phyloP scores from a whole-genome alignment of 1,140 invertebrate species.

The Drosophila arizonae region DNA sequence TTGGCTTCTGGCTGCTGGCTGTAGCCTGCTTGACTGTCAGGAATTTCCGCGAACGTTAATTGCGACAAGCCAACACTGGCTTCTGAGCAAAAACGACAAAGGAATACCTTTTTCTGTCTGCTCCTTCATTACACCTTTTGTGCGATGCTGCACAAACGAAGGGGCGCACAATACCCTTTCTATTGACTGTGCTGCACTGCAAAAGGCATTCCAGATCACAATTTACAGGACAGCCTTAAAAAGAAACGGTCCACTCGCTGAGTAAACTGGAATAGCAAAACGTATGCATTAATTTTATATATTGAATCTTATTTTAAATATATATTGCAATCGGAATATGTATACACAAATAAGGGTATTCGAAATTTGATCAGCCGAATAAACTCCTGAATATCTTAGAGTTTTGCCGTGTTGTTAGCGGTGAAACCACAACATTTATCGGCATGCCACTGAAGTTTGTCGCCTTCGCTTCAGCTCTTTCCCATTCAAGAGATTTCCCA shows the following conservation, averaged over 20 bases:
- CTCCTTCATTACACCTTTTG: conserved; percentile 51
- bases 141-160: conserved; percentile 8
- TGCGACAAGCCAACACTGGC: conserved; percentile 70
- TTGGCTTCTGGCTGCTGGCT: conserved; percentile 15
- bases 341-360: conserved; percentile 4
- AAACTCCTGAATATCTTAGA: background rate
- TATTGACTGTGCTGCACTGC: background rate
- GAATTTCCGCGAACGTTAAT: conserved; percentile 80
- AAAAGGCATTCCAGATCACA: background rate
- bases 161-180: background rate
- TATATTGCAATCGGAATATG: too few relatives aligned
- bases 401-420: background rate
- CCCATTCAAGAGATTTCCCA: conserved; percentile 39
- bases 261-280: too few relatives aligned
- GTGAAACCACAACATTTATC: conserved; percentile 47
- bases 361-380: background rate
- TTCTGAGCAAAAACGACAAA: conserved; percentile 47
- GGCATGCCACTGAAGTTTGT: conserved; percentile 60
- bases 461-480: conserved; percentile 49
- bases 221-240: too few relatives aligned
- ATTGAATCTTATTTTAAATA: too few relatives aligned
- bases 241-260: too few relatives aligned
- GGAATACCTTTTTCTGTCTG: conserved; percentile 60
- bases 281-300: too few relatives aligned
- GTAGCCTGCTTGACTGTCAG: conserved; percentile 52